Evolutionary conservation across 2,113 vertebrate species (phyloP).

Genomic region (Laticauda colubrina): DNA sequence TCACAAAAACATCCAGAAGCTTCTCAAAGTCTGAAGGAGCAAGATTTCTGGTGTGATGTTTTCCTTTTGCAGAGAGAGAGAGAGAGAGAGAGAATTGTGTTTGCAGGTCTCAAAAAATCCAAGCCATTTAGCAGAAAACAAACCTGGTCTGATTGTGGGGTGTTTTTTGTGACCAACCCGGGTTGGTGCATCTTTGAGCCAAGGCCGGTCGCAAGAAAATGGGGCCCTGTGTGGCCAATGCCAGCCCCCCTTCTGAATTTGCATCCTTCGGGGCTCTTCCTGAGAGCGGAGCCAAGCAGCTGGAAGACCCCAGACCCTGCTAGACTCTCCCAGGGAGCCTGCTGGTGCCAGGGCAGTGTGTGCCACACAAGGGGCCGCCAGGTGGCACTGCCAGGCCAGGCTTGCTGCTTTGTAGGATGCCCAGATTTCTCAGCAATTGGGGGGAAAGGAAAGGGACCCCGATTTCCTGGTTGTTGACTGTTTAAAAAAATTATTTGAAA

Average conservation of each 20-base stretch:
- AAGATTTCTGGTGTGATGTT: not conserved
- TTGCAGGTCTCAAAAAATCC: not conserved
- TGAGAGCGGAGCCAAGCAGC: not conserved
- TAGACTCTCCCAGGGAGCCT: not conserved
- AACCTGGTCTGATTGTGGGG: not conserved
- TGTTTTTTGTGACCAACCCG: not conserved
- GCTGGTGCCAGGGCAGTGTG: not conserved
- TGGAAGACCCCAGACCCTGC: not conserved
- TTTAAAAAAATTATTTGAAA: not conserved
- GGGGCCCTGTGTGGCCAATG: not conserved
- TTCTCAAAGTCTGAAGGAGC: fast-evolving
- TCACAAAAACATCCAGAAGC: not conserved
- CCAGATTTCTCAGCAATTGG: not conserved
- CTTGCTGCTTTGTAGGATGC: not conserved
- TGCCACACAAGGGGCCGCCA: not conserved
- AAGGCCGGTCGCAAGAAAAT: not conserved
- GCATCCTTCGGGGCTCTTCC: not conserved
- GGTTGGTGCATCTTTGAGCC: not conserved
- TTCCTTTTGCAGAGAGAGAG: not conserved
- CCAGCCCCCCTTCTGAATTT: not conserved
- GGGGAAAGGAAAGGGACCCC: not conserved
- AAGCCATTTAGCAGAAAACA: not conserved
- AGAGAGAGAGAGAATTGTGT: not conserved
- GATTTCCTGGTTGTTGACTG: not conserved
- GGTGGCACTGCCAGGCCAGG: not conserved